Evolutionary conservation across 2,888 invertebrate species (phyloP), one percentile per base, ranked within the genome.

Genomic region (Phalera bucephala): DNA sequence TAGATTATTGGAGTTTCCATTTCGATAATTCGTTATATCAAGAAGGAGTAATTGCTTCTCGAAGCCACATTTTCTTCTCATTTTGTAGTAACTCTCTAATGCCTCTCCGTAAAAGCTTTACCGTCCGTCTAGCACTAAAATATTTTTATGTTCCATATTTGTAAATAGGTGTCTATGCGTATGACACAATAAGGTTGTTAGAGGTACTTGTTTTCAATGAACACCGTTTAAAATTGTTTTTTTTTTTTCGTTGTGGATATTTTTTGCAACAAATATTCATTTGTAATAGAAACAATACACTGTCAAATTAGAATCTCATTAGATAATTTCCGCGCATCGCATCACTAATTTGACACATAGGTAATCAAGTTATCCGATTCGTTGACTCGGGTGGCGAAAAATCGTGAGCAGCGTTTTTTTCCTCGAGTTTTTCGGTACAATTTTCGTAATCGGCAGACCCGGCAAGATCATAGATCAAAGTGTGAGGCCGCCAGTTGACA

Each of bases 401-500:
- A 54, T 72, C 64, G 66, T 67, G 68, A 67, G 43, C 44, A 17
- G 21, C 13, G 36, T 63, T 70, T 69, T 62, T 56, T 61, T 36
- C 33, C 27, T 14, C 9, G 13, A 35, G 35, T 40, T 40, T 35
- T 54, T 51, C 40, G 35, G 28, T 40, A 34, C 14, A 48, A 50
- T 57, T 60, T 62, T 58, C 45, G 49, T 46, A 44, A 48, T 43
- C 40, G 31, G 22, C 20, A 31, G 20, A 12, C 23, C 15, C 32
- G 26, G 15, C 36, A 31, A 31, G 29, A 42, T 56, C 55, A 52
- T 65, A 82, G 75, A 86, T 87, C 81, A 87, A 86, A 86, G 78
- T 62, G 52, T 54, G 60, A 52, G 40, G 68, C 80, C 80, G 82
- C 65, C 63, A 60, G 72, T 79, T 82, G 85, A 87, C 85, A 83